These are phyloP conservation scores for Folsomia manolachei DNA, from an alignment of 2,888 invertebrate genomes.

Conservation along the genomic window DNA sequence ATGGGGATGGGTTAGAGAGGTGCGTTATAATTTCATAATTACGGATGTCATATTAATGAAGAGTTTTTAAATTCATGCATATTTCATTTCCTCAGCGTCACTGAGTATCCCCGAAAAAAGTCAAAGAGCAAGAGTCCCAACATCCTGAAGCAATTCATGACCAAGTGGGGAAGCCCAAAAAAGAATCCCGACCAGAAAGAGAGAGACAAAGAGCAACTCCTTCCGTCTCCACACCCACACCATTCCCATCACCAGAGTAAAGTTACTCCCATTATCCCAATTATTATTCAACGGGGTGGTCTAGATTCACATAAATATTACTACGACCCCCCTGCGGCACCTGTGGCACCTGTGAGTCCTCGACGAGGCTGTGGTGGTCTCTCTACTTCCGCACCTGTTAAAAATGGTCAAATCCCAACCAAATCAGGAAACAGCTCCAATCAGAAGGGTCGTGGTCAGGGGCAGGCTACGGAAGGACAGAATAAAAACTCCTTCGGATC, in stretches of 20 bases:
- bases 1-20: too few relatives aligned
- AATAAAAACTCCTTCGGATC: background rate
- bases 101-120: too few relatives aligned
- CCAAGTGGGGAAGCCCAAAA: slow-evolving; percentile 46
- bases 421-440: background rate
- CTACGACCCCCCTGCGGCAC: background rate
- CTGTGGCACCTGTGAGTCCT: too few relatives aligned
- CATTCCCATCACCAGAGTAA: background rate
- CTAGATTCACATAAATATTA: background rate
- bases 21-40: too few relatives aligned
- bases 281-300: background rate
- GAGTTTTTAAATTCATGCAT: too few relatives aligned
- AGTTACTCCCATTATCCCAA: background rate
- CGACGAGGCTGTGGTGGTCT: background rate
- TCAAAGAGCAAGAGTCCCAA: too few relatives aligned
- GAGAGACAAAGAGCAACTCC: background rate
- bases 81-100: too few relatives aligned
- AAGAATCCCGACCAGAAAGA: slow-evolving; percentile 6
- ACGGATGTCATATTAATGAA: too few relatives aligned
- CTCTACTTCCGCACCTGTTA: slow-evolving; percentile 3
- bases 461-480: too few relatives aligned
- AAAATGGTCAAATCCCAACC: background rate
- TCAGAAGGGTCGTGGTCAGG: background rate
- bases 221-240: background rate
- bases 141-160: slow-evolving; percentile 42